Percentiles rank a stretch among this genome's conserved stretches.
phyloP scores from a whole-genome alignment of 2,888 invertebrate genomes.

The Coecobrya sp. region DNA sequence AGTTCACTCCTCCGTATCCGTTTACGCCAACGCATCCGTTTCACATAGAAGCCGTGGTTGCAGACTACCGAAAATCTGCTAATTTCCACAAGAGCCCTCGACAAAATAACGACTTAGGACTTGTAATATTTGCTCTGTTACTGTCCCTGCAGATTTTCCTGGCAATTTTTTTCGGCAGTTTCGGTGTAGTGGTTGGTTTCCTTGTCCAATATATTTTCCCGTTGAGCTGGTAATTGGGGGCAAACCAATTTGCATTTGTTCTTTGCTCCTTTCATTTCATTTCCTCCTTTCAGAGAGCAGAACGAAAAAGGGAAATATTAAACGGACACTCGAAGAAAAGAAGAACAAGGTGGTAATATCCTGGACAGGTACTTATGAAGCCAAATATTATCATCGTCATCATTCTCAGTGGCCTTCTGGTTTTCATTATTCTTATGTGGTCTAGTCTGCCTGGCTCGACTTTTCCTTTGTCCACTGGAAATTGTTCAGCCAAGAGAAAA shows the following conservation, averaged over 20 bases:
- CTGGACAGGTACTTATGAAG: not conserved
- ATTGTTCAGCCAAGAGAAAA: not conserved
- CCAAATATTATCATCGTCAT: slow-evolving; percentile 22
- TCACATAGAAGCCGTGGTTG: not conserved
- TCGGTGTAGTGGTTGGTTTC: not conserved
- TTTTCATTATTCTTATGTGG: not conserved
- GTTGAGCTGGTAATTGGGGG: not conserved
- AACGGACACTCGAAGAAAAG: slow-evolving; percentile 25
- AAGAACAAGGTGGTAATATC: not conserved
- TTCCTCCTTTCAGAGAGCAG: not conserved
- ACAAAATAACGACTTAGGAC: not conserved
- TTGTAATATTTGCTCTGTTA: not conserved
- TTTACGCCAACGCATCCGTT: not conserved
- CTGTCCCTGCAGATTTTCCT: not conserved
- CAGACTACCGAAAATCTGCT: not conserved
- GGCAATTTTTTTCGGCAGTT: not conserved
- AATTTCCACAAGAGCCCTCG: not conserved
- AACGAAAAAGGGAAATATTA: slow-evolving; percentile 18
- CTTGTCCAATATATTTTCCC: slow-evolving; percentile 9
- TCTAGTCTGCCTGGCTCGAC: not conserved
- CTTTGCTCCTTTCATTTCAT: not conserved
- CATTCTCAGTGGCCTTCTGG: not conserved
- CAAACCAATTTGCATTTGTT: slow-evolving; percentile 43
- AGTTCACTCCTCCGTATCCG: not conserved
- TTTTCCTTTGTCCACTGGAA: not conserved